These are phyloP conservation scores for Heteractis magnifica DNA, from an alignment of 92 coral and sea anemone genomes.

Conservation along the genomic window DNA sequence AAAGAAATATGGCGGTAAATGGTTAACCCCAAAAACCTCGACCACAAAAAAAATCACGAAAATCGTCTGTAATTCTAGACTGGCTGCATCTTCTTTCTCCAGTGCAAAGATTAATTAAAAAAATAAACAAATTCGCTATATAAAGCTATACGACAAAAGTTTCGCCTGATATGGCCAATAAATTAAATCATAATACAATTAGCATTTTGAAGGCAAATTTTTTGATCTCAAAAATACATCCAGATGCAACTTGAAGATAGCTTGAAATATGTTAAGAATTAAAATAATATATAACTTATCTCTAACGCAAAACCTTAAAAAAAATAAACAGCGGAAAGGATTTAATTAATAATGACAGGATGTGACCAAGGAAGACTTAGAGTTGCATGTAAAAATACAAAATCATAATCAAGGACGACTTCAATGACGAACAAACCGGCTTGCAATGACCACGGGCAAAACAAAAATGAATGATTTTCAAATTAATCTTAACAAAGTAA, in stretches of 20 bases:
- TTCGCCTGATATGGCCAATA: background rate
- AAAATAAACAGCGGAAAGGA: slow-evolving; percentile 7
- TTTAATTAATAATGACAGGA: slow-evolving; percentile 11
- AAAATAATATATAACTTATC: background rate
- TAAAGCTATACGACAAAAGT: background rate
- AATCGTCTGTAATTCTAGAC: background rate
- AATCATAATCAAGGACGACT: background rate
- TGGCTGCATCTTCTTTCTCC: background rate
- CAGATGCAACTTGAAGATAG: background rate
- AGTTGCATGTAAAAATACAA: background rate
- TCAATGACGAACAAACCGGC: background rate
- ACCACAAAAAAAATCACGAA: background rate
- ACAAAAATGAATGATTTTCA: background rate
- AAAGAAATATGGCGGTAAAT: background rate
- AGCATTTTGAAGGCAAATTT: too few relatives aligned
- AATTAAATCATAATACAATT: background rate
- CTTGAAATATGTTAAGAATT: background rate
- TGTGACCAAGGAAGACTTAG: background rate
- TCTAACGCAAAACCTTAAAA: background rate
- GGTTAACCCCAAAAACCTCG: slow-evolving; percentile 3
- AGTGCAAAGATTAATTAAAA: background rate
- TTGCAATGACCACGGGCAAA: background rate
- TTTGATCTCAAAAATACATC: too few relatives aligned
- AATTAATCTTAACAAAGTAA: background rate
- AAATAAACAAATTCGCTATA: background rate